A percentile compares a stretch with the other conserved stretches of the same genome.
Conservation (phyloP, 1,140 invertebrate species). For the Whitmania pigra region DNA sequence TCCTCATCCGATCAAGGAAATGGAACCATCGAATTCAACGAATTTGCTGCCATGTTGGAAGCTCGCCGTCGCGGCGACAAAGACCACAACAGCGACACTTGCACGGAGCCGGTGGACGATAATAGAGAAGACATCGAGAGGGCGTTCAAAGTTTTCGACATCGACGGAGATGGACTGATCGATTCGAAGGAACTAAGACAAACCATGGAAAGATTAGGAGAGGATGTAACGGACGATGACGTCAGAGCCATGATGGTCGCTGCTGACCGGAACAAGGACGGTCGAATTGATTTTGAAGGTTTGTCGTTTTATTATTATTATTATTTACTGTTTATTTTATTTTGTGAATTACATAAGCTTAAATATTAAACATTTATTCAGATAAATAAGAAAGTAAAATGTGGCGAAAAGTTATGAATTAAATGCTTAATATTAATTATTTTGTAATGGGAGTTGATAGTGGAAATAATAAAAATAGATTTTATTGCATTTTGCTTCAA, state of each 20-base stretch:
- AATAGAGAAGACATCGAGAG: constrained; percentile 6
- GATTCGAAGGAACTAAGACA: constrained; percentile 20
- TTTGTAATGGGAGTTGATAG: neutral
- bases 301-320: neutral
- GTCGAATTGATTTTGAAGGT: constrained; percentile 24
- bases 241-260: constrained; percentile 22
- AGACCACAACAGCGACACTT: neutral
- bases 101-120: neutral
- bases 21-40: constrained; percentile 94
- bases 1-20: constrained; percentile 54
- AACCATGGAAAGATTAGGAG: constrained; percentile 24
- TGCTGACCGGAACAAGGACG: constrained; percentile 26
- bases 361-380: too few species aligned
- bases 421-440: neutral
- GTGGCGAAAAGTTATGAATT: too few species aligned
- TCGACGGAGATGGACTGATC: constrained; percentile 24
- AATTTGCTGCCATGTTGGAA: constrained; percentile 76
- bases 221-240: constrained; percentile 22
- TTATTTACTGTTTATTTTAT: too few species aligned
- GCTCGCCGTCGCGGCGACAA: constrained; percentile 3
- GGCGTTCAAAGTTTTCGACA: constrained; percentile 22
- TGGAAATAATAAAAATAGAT: neutral
- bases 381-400: neutral
- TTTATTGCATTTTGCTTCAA: neutral
- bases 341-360: too few species aligned